Conservation (phyloP, 2,113 vertebrate genomes). For the Chaetops frenatus region DNA sequence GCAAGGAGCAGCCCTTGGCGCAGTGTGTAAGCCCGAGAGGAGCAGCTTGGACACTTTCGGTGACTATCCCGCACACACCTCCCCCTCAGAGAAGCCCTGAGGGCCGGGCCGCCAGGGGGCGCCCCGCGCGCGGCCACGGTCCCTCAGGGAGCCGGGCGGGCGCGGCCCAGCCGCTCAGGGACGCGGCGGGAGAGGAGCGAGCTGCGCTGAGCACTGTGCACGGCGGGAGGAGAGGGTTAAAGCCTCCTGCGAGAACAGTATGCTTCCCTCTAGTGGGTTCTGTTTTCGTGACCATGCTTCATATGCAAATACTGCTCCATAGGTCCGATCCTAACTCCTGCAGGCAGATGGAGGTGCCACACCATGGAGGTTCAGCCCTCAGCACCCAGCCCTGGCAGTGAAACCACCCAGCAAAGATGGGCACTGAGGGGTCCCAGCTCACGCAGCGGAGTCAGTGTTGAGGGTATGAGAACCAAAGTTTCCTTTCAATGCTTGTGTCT, state of each 20-base stretch:
- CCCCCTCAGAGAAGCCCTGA: not conserved
- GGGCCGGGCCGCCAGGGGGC: not conserved
- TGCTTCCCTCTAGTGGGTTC: not conserved
- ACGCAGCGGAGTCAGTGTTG: rapidly evolving
- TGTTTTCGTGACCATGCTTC: rapidly evolving
- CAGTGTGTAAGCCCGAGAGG: no score
- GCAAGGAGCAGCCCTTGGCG: not conserved
- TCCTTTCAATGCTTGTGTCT: conserved; percentile 22
- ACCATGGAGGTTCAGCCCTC: rapidly evolving
- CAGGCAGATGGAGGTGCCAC: rapidly evolving
- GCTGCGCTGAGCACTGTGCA: rapidly evolving
- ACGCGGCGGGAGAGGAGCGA: rapidly evolving
- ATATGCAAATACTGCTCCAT: rapidly evolving
- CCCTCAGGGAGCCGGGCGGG: not conserved
- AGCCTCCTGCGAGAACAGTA: rapidly evolving
- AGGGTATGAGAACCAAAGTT: not conserved
- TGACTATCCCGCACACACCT: rapidly evolving
- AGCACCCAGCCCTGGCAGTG: rapidly evolving
- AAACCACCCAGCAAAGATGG: rapidly evolving
- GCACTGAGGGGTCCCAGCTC: not conserved
- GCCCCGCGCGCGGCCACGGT: not conserved
- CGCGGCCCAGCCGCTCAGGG: no score
- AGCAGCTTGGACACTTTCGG: not conserved
- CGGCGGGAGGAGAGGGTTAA: rapidly evolving
- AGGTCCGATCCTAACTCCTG: rapidly evolving